These are phyloP conservation scores for Linnaemya vulpina DNA, from an alignment of 2,888 invertebrate species.

Conservation along the genomic window DNA sequence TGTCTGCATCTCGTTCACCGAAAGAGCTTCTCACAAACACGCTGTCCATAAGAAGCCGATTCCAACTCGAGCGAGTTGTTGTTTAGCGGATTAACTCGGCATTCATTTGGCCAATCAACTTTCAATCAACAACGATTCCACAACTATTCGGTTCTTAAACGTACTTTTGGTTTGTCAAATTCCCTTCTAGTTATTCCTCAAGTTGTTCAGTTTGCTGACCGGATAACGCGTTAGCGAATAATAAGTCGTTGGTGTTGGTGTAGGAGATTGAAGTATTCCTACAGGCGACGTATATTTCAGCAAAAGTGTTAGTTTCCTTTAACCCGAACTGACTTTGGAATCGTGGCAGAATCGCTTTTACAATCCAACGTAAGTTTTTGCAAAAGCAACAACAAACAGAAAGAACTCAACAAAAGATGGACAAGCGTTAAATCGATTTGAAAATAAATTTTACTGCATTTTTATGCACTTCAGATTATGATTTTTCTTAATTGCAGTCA, in stretches of 20 bases:
- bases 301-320: neutral
- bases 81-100: too few relatives aligned
- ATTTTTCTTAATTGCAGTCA: constrained; percentile 59
- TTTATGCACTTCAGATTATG: constrained; percentile 73
- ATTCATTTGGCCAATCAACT: neutral
- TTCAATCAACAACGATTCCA: too few relatives aligned
- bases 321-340: neutral
- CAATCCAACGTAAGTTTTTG: constrained; percentile 14
- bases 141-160: neutral
- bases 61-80: too few relatives aligned
- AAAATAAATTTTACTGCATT: constrained; percentile 71
- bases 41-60: too few relatives aligned
- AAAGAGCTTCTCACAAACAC: too few relatives aligned
- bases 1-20: too few relatives aligned
- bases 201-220: neutral
- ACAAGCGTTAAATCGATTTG: constrained; percentile 80
- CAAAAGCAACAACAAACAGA: constrained; percentile 24
- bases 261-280: constrained; percentile 1
- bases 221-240: neutral
- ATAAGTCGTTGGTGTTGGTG: neutral
- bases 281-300: neutral
- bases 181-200: neutral
- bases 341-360: constrained; percentile 2
- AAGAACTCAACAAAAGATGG: constrained; percentile 73
- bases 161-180: neutral